Percentiles rank a stretch among this genome's conserved stretches.
Evolutionary conservation across 2,888 invertebrate genomes (phyloP).

Genomic region (Thymelicus acteon): DNA sequence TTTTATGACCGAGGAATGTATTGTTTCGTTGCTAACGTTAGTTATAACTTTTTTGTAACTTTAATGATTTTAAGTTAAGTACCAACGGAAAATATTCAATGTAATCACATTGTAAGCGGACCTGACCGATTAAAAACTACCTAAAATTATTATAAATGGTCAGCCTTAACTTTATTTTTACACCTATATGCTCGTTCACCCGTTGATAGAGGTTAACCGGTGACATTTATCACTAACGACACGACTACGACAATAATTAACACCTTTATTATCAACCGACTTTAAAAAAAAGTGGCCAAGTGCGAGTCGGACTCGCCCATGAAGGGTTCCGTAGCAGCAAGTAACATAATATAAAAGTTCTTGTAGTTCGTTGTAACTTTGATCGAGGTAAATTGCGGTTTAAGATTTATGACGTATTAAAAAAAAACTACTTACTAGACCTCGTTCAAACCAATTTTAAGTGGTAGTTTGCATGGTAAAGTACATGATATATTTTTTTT

Average conservation of each 20-base stretch:
- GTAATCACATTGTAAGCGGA: slow-evolving; percentile 1
- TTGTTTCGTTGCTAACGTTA: not conserved
- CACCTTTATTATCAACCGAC: not conserved
- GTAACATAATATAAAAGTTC: too few species aligned
- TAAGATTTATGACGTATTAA: too few species aligned
- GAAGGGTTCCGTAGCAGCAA: too few species aligned
- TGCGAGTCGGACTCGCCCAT: too few species aligned
- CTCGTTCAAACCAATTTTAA: too few species aligned
- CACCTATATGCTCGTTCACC: slow-evolving; percentile 60
- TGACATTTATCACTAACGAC: slow-evolving; percentile 30
- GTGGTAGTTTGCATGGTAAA: too few species aligned
- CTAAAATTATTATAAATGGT: slow-evolving; percentile 45
- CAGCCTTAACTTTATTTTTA: slow-evolving; percentile 69
- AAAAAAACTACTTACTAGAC: too few species aligned
- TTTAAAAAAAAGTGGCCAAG: too few species aligned
- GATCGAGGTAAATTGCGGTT: too few species aligned
- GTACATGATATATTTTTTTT: too few species aligned
- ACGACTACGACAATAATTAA: slow-evolving; percentile 23
- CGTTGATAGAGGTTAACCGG: slow-evolving; percentile 43
- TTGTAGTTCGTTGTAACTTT: too few species aligned
- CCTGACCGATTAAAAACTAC: slow-evolving; percentile 28
- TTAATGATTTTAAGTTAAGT: not conserved
- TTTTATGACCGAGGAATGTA: not conserved
- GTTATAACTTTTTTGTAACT: not conserved
- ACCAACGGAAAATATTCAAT: too few species aligned